A percentile compares a stretch with the other conserved stretches of the same genome.
phyloP scores from a whole-genome alignment of 2,888 invertebrate species.

The Morpho achilles region DNA sequence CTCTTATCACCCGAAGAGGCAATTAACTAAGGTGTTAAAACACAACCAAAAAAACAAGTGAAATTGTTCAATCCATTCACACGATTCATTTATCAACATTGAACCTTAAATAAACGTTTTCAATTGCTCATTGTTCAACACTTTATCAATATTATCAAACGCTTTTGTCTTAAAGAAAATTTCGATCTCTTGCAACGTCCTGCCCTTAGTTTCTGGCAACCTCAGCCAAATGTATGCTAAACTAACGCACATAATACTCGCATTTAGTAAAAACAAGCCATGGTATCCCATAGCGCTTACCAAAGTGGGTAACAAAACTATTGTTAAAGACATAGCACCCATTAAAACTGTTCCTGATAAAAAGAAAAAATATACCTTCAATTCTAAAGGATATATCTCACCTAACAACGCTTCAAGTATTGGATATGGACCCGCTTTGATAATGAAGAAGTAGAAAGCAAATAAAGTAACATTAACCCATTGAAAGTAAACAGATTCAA shows the following conservation, averaged over 20 bases:
- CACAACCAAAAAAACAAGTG: too few relatives aligned
- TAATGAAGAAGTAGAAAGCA: conserved; percentile 1
- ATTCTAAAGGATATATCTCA: conserved; percentile 9
- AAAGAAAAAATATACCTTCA: conserved; percentile 6
- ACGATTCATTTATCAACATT: too few relatives aligned
- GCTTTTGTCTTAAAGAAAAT: conserved; percentile 31
- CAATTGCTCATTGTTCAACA: conserved; percentile 6
- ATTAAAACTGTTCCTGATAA: conserved; percentile 1
- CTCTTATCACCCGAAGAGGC: too few relatives aligned
- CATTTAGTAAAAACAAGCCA: conserved; percentile 14
- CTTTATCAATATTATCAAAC: conserved; percentile 9
- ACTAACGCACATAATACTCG: not conserved
- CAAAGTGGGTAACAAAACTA: not conserved
- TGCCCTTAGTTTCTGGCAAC: conserved; percentile 16
- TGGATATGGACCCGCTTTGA: conserved; percentile 4
- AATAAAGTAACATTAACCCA: not conserved
- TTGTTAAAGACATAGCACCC: not conserved
- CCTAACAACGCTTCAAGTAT: conserved; percentile 3
- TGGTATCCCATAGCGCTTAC: conserved; percentile 9
- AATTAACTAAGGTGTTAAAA: too few relatives aligned
- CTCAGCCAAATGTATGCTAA: conserved; percentile 10
- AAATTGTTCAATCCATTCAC: too few relatives aligned
- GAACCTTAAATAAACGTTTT: conserved; percentile 4
- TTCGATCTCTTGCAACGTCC: conserved; percentile 34
- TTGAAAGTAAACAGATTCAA: conserved; percentile 1